Evolutionary conservation across 2,888 invertebrate species (phyloP), one percentile per base, ranked within the genome.

Genomic region (Synanthedon formicaeformis): DNA sequence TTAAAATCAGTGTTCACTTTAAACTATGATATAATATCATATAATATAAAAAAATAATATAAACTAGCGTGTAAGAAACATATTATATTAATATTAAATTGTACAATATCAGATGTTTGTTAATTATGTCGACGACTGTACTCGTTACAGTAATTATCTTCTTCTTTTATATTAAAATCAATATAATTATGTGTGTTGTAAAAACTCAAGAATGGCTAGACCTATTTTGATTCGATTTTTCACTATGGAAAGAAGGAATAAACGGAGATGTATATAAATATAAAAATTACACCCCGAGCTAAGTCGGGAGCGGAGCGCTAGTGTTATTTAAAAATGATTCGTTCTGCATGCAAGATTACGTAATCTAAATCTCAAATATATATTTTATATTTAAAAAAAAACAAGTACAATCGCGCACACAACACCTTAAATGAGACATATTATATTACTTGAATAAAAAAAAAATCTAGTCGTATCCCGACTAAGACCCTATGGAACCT

Each of bases 61-160:
- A 57, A 63, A 45, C 79, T 85, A 84, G 71, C 71, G 68, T 74
- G 73, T 75, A 75, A 67, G 75, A 74, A 77, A 79, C 81, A 80
- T 78, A 77, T 23, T 5, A 23, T 23, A 23, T 81, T 80, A 79
- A 71, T 71, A 72, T 65, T 66, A 71, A 71, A 81, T 85, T 83
- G 82, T 83, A 85, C 83, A 84, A 78, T 77, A 78, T 76, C 78
- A 76, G 74, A 74, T 75, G 71, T 68, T 71, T 67, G n/a, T 70
- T 64, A 58, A 73, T 65, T 63, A 59, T 61, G 61, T 52, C 53
- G 56, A 53, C 58, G 53, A 54, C 51, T 54, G 58, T 55, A 40
- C 45, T 45, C 10, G 34, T 10, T 10, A 10, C 34, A 27, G 6
- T 34, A 34, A 10, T 23, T 5, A 23, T 23, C 23, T 23, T 23